Conservation (phyloP, 2,888 invertebrate species). For the Elmis aenea region DNA sequence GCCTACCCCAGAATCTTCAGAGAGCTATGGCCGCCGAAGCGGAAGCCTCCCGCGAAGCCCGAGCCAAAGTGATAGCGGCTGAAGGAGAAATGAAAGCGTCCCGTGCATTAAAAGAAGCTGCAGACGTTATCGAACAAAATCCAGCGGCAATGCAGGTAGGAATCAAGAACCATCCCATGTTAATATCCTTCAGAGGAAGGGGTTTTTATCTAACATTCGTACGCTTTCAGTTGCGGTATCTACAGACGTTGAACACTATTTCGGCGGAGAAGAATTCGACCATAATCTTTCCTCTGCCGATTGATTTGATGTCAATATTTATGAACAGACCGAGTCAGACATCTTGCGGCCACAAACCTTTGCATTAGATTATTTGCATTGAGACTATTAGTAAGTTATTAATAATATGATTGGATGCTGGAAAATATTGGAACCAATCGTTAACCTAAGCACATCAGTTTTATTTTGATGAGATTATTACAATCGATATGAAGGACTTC, state of each 20-base stretch:
- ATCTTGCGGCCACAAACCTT: no score
- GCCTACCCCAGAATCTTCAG: slow-evolving; percentile 70
- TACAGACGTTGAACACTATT: slow-evolving; percentile 87
- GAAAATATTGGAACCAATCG: no score
- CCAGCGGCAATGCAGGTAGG: slow-evolving; percentile 71
- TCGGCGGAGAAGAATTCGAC: slow-evolving; percentile 94
- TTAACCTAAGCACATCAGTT: no score
- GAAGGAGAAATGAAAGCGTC: slow-evolving; percentile 85
- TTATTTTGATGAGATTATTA: no score
- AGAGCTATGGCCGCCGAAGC: slow-evolving; percentile 81
- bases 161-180: not conserved
- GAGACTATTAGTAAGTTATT: no score
- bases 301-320: slow-evolving; percentile 66
- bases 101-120: slow-evolving; percentile 77
- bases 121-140: slow-evolving; percentile 75
- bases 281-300: slow-evolving; percentile 88
- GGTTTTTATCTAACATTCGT: slow-evolving; percentile 12
- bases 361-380: no score
- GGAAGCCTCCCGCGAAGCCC: slow-evolving; percentile 71
- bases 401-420: no score
- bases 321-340: no score
- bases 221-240: slow-evolving; percentile 66
- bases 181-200: no score
- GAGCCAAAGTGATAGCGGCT: slow-evolving; percentile 75
- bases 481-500: no score